Conservation (phyloP, 2,888 invertebrate genomes). For the Heteromyza rotundicornis region DNA sequence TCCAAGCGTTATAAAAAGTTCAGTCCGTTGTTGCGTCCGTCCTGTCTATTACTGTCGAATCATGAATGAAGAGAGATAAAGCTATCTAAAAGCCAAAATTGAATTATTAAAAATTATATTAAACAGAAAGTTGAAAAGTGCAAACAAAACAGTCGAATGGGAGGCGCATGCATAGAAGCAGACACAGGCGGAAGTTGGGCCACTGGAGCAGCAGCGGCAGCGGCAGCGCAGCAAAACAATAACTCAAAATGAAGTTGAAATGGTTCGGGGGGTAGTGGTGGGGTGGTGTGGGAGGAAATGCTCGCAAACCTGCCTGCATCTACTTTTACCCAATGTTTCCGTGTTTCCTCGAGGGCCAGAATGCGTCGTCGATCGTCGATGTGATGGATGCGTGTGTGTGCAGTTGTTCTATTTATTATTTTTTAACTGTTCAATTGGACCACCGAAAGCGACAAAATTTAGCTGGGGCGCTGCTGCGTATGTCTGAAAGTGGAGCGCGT, state of each 20-base stretch:
- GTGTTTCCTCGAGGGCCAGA: constrained; percentile 16
- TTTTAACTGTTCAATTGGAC: too few relatives aligned
- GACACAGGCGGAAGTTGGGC: background rate
- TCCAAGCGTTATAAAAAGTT: too few relatives aligned
- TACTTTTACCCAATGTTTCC: constrained; percentile 27
- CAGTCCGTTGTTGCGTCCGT: too few relatives aligned
- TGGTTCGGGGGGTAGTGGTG: background rate
- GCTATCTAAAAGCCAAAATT: too few relatives aligned
- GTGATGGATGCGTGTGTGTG: background rate
- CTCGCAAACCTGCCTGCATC: constrained; percentile 26
- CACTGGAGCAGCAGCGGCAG: background rate
- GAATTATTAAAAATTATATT: too few relatives aligned
- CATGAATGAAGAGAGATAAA: too few relatives aligned
- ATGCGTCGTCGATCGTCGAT: constrained; percentile 9
- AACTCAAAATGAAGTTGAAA: background rate
- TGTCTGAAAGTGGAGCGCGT: too few relatives aligned
- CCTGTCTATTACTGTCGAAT: too few relatives aligned
- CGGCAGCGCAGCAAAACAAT: background rate
- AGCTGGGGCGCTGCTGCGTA: background rate
- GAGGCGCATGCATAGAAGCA: background rate
- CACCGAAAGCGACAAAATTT: constrained; percentile 4
- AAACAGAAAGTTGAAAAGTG: too few relatives aligned
- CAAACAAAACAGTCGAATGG: too few relatives aligned
- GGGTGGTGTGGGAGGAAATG: too few relatives aligned
- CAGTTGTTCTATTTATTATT: too few relatives aligned